Percentiles rank a stretch among this genome's conserved stretches.
Conservation (phyloP, 1,140 invertebrate species). For the Brachionus koreanus region DNA sequence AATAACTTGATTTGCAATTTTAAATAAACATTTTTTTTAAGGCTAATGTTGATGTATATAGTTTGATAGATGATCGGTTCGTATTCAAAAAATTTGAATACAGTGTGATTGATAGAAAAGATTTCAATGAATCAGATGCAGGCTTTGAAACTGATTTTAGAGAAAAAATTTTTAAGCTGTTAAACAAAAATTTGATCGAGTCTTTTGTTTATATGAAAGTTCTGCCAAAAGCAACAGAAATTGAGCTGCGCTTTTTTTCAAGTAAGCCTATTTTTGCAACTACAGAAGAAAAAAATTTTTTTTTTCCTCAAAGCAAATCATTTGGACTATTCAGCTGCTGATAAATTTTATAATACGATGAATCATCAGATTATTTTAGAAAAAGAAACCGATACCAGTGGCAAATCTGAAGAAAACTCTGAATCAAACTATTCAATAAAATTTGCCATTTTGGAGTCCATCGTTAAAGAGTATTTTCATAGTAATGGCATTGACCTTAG, state of each 20-base stretch:
- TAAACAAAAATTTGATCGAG: neutral
- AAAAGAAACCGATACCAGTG: neutral
- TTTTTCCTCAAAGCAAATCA: neutral
- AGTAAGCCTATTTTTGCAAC: neutral
- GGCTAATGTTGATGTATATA: neutral
- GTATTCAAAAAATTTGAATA: neutral
- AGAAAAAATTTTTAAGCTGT: neutral
- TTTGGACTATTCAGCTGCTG: neutral
- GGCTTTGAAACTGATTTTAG: neutral
- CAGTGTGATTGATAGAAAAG: neutral
- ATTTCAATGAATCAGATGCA: neutral
- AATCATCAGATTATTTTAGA: constrained; percentile 5
- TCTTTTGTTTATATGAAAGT: constrained; percentile 19
- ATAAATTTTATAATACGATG: constrained; percentile 15
- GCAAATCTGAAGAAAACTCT: neutral
- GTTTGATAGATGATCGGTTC: neutral
- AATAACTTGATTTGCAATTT: too few relatives aligned
- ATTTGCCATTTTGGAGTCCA: neutral
- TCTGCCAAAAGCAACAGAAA: neutral
- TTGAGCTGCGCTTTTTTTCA: neutral
- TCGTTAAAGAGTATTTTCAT: neutral
- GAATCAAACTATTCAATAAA: neutral
- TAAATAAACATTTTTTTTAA: neutral
- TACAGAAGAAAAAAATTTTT: neutral
- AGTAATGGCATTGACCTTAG: neutral